Percentiles rank a stretch among this genome's conserved stretches.
Conservation (phyloP, 2,113 vertebrate genomes). For the Albula goreensis region DNA sequence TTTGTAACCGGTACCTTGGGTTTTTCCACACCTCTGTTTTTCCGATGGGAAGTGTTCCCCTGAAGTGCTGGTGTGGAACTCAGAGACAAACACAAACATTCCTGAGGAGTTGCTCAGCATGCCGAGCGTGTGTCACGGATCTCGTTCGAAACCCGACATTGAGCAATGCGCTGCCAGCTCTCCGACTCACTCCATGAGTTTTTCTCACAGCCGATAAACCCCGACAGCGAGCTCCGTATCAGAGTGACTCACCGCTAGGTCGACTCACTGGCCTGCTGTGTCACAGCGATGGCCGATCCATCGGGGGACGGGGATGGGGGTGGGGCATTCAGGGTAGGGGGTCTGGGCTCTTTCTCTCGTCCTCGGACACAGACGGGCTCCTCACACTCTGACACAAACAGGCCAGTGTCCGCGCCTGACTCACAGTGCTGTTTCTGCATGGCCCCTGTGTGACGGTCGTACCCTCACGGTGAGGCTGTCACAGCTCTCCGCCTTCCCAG, state of each 20-base stretch:
- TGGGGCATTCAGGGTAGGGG: neutral
- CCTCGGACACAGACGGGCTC: neutral
- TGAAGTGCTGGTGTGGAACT: neutral
- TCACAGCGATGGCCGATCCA: no score
- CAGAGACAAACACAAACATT: slow-evolving; percentile 4
- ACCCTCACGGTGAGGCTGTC: neutral
- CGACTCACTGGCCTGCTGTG: neutral
- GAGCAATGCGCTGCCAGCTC: neutral
- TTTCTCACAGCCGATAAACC: neutral
- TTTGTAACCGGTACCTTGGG: neutral
- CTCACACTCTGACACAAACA: neutral
- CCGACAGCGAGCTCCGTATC: neutral
- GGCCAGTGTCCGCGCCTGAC: neutral
- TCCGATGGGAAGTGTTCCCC: neutral
- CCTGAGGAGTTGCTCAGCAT: neutral
- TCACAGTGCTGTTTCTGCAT: neutral
- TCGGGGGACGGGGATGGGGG: no score
- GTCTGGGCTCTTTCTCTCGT: neutral
- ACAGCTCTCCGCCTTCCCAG: neutral
- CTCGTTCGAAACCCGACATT: neutral
- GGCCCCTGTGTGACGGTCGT: neutral
- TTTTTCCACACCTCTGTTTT: neutral
- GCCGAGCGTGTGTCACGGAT: neutral
- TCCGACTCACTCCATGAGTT: no score
- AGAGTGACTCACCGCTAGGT: neutral